Base-by-base conservation (phyloP, 2,888 invertebrate species). In the Helleia helle region DNA sequence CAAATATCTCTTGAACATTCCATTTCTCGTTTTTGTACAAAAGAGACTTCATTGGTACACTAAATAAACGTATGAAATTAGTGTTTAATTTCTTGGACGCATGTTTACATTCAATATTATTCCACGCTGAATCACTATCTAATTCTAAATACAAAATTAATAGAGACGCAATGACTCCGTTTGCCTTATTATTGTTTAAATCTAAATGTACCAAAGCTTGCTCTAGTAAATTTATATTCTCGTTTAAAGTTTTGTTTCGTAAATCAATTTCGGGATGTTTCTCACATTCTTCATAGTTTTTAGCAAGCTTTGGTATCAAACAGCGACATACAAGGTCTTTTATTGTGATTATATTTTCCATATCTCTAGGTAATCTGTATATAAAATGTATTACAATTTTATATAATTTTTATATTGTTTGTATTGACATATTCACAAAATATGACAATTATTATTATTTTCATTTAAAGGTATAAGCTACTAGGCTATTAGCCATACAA, bases 131-230 rank as follows among this genome's bases (percentile, higher is more conserved):
- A 15, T 59, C 50, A 46, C 52, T 54, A 39, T 51, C 49, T 27
- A 79, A 52, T 49, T 81, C 75, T 47, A 62, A 52, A 46, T 65
- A 65, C 18, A 81, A 52, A 36, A 72, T 61, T n/a, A 73, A 41
- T 4, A 79, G 43, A 4, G 57, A 51, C 3, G 74, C 57, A 42
- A 77, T 48, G 8, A 65, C 42, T 44, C 42, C 48, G 52, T 43
- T 59, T 36, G 41, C 51, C 43, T 44, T 50, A 44, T 38, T 57
- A 47, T 25, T 52, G 41, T 56, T 47, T 37, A 72, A 52, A 30
- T 71, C 62, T 15, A 56, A 38, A 41, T 60, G 50, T 42, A 54
- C 49, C n/a, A 81, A 42, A 36, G 58, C 47, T 36, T 59, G 48
- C 29, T 66, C 40, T 9, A 80, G 41, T 4, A 43, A 41, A 13